Conservation (phyloP, 2,797 vertebrate species). For the Enteromius viviparus region DNA sequence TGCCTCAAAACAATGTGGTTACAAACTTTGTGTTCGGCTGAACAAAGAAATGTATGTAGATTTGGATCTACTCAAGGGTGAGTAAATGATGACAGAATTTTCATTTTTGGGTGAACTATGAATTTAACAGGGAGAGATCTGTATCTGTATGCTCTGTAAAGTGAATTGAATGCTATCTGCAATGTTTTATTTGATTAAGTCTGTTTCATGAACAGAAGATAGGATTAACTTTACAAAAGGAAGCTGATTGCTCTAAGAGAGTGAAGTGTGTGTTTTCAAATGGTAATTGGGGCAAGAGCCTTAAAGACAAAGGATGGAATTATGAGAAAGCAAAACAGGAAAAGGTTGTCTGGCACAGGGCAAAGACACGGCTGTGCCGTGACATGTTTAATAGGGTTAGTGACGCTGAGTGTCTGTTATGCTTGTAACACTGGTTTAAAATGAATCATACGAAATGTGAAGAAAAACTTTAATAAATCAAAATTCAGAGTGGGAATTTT, state of each 20-base stretch:
- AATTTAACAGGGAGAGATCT: not conserved
- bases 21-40: too few relatives aligned
- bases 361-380: not conserved
- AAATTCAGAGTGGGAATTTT: not conserved
- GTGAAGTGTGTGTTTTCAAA: not conserved
- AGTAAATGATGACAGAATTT: too few relatives aligned
- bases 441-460: not conserved
- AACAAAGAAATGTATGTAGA: too few relatives aligned
- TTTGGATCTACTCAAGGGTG: too few relatives aligned
- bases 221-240: not conserved
- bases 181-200: not conserved
- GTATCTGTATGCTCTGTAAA: not conserved
- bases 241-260: not conserved
- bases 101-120: too few relatives aligned
- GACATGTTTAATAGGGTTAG: not conserved
- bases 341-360: not conserved
- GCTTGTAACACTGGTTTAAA: constrained; percentile 9
- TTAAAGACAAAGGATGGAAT: constrained; percentile 11
- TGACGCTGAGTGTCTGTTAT: not conserved
- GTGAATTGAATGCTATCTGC: not conserved
- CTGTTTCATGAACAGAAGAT: not conserved
- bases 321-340: constrained; percentile 22
- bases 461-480: not conserved
- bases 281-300: not conserved
- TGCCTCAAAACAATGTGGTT: too few relatives aligned